Percentiles rank a stretch among this genome's conserved stretches.
Evolutionary conservation across 2,797 vertebrate species (phyloP).

Genomic region (Poeciliopsis turneri): DNA sequence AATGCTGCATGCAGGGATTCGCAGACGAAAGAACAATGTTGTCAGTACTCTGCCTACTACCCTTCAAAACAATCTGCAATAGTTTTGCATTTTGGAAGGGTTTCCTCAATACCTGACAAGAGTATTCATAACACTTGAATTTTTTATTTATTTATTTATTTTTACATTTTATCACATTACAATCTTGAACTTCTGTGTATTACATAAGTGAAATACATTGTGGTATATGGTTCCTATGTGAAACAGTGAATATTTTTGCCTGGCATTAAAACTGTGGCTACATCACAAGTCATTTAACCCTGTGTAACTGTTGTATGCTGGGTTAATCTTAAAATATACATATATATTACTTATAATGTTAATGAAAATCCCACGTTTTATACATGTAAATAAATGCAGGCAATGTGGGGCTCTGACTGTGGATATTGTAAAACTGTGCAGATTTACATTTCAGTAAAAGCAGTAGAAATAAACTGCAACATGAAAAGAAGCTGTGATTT

Average conservation of each 20-base stretch:
- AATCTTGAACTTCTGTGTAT: neutral
- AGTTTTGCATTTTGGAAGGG: neutral
- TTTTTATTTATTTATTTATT: neutral
- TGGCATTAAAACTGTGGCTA: too few relatives aligned
- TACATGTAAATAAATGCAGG: neutral
- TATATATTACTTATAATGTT: neutral
- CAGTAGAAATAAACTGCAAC: neutral
- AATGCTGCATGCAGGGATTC: conserved; percentile 20
- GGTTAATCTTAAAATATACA: neutral
- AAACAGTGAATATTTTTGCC: too few relatives aligned
- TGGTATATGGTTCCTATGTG: too few relatives aligned
- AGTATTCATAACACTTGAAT: neutral
- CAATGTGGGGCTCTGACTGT: neutral
- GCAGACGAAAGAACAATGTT: conserved; percentile 23
- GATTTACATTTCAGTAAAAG: neutral
- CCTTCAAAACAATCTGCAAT: neutral
- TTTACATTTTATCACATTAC: neutral
- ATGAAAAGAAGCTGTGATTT: neutral
- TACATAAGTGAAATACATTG: neutral
- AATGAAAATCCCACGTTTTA: neutral
- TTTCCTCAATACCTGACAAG: too few relatives aligned
- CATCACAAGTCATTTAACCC: too few relatives aligned
- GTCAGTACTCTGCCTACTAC: neutral
- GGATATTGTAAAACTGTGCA: neutral
- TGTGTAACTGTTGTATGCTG: neutral